phyloP scores from a whole-genome alignment of 2,113 vertebrate genomes.

The Synchiropus splendidus region DNA sequence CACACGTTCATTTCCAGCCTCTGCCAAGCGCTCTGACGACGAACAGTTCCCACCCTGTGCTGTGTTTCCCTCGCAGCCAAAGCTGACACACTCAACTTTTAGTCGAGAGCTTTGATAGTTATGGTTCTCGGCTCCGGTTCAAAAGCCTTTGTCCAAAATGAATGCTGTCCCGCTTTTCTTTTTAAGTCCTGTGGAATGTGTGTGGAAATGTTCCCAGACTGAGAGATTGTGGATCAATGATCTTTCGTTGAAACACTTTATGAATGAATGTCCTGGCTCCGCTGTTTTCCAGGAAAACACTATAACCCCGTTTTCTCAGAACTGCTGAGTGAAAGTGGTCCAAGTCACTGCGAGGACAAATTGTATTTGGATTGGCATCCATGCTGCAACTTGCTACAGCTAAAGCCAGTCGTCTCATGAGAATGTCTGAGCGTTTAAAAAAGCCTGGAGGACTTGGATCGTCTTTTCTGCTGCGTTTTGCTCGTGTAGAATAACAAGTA shows the following conservation, averaged over 20 bases:
- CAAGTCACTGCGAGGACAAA: slow-evolving; percentile 39
- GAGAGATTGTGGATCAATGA: slow-evolving; percentile 23
- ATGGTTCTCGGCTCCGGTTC: slow-evolving; percentile 21
- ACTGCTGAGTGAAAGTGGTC: slow-evolving; percentile 32
- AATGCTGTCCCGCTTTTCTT: slow-evolving; percentile 24
- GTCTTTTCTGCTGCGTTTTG: no score
- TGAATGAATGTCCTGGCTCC: slow-evolving; percentile 27
- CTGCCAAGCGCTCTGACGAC: slow-evolving; percentile 18
- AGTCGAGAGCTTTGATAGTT: slow-evolving; percentile 15
- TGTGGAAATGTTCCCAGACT: slow-evolving; percentile 26
- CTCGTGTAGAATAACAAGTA: no score
- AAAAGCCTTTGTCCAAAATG: slow-evolving; percentile 29
- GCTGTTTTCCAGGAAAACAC: slow-evolving; percentile 48
- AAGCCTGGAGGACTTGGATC: no score
- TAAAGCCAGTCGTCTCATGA: slow-evolving; percentile 42
- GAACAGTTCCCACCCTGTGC: slow-evolving; percentile 17
- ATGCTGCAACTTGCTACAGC: slow-evolving; percentile 47
- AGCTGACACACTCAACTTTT: slow-evolving; percentile 27
- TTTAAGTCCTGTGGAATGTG: slow-evolving; percentile 35
- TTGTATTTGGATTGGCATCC: slow-evolving; percentile 51
- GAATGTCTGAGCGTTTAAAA: no score
- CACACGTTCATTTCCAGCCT: no score
- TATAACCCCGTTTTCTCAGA: slow-evolving; percentile 42
- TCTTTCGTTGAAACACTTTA: slow-evolving; percentile 23
- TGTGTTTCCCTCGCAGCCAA: slow-evolving; percentile 26